Evolutionary conservation across 2,888 invertebrate genomes (phyloP).

Genomic region (Drosophila anomalata): DNA sequence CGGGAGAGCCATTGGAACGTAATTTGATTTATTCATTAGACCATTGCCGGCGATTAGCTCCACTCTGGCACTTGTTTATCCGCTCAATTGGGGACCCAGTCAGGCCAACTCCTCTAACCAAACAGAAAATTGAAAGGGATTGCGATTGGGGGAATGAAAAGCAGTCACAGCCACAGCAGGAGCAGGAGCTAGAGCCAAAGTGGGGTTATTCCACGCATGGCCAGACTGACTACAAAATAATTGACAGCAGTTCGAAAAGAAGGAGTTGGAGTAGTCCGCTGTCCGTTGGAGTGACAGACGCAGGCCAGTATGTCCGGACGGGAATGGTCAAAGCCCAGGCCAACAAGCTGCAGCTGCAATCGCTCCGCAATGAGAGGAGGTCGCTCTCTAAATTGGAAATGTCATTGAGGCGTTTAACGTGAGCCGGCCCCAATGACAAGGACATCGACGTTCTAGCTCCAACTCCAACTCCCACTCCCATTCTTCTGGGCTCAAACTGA

Average conservation of each 20-base stretch:
- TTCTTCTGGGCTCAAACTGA: neutral
- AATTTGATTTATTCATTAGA: constrained; percentile 44
- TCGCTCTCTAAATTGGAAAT: constrained; percentile 74
- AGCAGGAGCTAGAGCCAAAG: neutral
- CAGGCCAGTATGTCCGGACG: constrained; percentile 50
- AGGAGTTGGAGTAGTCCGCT: constrained; percentile 3
- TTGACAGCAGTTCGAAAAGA: constrained; percentile 52
- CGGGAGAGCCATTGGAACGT: constrained; percentile 21
- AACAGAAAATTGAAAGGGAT: constrained; percentile 68
- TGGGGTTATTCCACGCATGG: constrained; percentile 53
- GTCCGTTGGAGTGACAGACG: constrained; percentile 63
- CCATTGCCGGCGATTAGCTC: constrained; percentile 39
- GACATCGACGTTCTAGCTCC: constrained; percentile 14
- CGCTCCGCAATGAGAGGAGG: constrained; percentile 30
- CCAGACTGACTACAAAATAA: constrained; percentile 60
- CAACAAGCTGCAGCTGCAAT: constrained; percentile 10
- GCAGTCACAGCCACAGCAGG: constrained; percentile 18
- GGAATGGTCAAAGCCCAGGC: constrained; percentile 61
- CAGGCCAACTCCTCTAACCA: constrained; percentile 54
- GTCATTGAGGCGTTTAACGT: constrained; percentile 78
- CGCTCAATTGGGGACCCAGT: constrained; percentile 65
- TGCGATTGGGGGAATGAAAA: constrained; percentile 32
- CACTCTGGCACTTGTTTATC: constrained; percentile 52
- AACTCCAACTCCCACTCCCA: neutral
- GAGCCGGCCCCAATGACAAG: constrained; percentile 53